Base-by-base conservation (phyloP, 2,113 vertebrate species). In the Pungitius pungitius region DNA sequence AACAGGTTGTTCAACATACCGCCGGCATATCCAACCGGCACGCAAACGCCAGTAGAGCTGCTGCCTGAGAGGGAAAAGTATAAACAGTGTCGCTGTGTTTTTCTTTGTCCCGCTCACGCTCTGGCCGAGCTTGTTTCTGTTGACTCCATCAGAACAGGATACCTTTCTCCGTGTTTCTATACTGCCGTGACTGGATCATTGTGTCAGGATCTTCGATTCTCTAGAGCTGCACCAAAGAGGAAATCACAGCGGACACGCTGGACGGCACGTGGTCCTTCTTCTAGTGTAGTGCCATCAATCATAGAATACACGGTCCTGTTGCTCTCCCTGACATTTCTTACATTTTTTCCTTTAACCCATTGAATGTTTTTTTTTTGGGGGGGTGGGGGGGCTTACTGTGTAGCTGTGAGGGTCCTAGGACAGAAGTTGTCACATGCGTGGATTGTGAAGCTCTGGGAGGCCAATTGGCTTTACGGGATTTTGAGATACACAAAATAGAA, bases 1-100 rank as follows among this genome's bases (percentile, higher is more conserved):
- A 92, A 93, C 92, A 89, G 89, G 92, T 91, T 91, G 69, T 76
- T 87, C 88, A 59, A 73, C 91, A 90, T 91, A 83, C 79, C 37
- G 0, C 69, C 26, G 24, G 45, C 64, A 70, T 51, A 30, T 63
- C n/a, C 45, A 24, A 30, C 15, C 1, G 10, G 47, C 59, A 67
- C 3, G 60, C 43, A 72, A 65, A n/a, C 4, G 18, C 68, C 64
- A 49, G 5, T 47, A 60, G 62, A 62, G 20, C 60, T 71, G 68
- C 75, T 13, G 45, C 43, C 42, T 30, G 10, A 40, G 61, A 77
- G 2, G 1, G 6, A 66, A 26, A 66, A 58, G 37, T 40, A 58
- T 26, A 49, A 74, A 79, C 20, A 66, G 22, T 14, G 51, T 26
- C 17, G 8, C 5, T n/a, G 18, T 20, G 11, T 13, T 2, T 62